A percentile compares a stretch with the other conserved stretches of the same genome.
Evolutionary conservation across 2,888 invertebrate genomes (phyloP).

Genomic region (Meloe dianella): DNA sequence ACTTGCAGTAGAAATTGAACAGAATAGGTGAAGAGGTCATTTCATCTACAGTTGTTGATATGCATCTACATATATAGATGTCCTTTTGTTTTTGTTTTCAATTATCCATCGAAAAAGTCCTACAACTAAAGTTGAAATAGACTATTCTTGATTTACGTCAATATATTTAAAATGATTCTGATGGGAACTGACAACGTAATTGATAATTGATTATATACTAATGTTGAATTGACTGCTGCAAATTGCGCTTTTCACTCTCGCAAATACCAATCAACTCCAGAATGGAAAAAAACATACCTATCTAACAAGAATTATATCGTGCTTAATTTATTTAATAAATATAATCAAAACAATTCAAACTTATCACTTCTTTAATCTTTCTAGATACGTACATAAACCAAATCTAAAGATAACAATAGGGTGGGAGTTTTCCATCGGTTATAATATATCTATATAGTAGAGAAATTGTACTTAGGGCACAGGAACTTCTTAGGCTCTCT

Average conservation of each 20-base stretch:
- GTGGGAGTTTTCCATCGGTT: not conserved
- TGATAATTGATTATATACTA: constrained; percentile 4
- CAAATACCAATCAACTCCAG: not conserved
- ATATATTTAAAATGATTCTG: not conserved
- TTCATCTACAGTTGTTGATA: constrained; percentile 13
- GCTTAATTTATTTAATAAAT: constrained; percentile 7
- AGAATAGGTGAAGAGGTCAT: constrained; percentile 21
- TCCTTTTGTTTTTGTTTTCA: not conserved
- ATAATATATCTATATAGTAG: not conserved
- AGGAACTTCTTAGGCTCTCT: constrained; percentile 38
- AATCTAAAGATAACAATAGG: not conserved
- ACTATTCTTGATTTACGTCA: not conserved
- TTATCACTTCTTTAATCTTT: not conserved
- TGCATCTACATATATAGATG: not conserved
- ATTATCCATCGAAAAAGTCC: not conserved
- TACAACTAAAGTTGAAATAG: not conserved
- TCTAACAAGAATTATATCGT: not conserved
- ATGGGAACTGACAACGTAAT: constrained; percentile 4
- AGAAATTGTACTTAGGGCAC: constrained; percentile 23
- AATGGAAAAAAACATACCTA: not conserved
- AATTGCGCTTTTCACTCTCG: not conserved
- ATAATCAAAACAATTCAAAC: not conserved
- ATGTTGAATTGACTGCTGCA: constrained; percentile 3
- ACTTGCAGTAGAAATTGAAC: constrained; percentile 12
- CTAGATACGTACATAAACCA: not conserved